These are phyloP conservation scores for Ceratosolen solmsi DNA, from an alignment of 1,140 invertebrate species.

Conservation along the genomic window DNA sequence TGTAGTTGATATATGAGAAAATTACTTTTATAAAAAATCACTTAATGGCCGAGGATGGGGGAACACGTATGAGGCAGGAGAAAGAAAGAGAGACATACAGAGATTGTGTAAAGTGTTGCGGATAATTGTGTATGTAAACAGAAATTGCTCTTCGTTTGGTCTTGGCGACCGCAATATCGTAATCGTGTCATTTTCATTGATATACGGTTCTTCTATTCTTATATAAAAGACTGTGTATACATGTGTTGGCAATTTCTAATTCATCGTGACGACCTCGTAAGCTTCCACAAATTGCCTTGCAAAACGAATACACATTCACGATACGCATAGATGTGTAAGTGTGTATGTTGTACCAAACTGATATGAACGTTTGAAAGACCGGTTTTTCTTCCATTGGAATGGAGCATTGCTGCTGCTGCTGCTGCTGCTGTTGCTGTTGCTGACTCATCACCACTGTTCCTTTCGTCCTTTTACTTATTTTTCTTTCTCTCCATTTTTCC, in stretches of 20 bases:
- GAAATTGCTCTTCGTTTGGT: not conserved
- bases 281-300: constrained; percentile 19
- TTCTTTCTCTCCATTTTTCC: not conserved
- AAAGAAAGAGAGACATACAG: too few relatives aligned
- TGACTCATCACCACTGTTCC: too few relatives aligned
- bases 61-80: too few relatives aligned
- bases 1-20: too few relatives aligned
- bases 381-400: not conserved
- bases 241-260: not conserved
- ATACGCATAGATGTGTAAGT: not conserved
- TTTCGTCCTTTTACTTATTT: too few relatives aligned
- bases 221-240: not conserved
- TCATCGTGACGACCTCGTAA: not conserved
- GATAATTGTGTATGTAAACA: too few relatives aligned
- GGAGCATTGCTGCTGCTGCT: not conserved
- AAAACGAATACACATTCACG: not conserved
- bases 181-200: not conserved
- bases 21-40: too few relatives aligned
- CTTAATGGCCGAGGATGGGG: too few relatives aligned
- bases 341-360: not conserved
- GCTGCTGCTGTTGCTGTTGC: not conserved
- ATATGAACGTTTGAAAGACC: not conserved
- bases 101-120: too few relatives aligned
- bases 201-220: not conserved
- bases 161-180: not conserved